phyloP scores from a whole-genome alignment of 1,140 invertebrate species.

The Neotoxoptera formosana region DNA sequence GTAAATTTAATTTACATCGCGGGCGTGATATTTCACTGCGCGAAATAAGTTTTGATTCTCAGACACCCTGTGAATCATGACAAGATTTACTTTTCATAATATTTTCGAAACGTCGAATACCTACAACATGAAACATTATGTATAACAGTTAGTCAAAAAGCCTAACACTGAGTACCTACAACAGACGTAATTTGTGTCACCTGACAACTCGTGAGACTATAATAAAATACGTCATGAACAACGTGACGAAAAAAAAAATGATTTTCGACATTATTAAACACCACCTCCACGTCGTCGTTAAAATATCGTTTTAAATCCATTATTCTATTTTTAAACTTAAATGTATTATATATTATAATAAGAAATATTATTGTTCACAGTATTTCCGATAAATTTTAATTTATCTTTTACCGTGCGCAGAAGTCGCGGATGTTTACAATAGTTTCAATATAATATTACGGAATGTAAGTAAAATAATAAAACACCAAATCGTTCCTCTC shows the following conservation, averaged over 20 bases:
- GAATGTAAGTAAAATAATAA: not conserved
- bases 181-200: not conserved
- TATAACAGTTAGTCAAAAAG: too few species aligned
- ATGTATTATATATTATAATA: not conserved
- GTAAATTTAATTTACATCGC: not conserved
- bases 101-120: not conserved
- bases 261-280: not conserved
- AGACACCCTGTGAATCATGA: not conserved
- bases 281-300: not conserved
- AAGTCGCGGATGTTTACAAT: not conserved
- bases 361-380: not conserved
- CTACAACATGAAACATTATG: not conserved
- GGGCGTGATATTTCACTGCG: not conserved
- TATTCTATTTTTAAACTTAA: not conserved
- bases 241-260: not conserved
- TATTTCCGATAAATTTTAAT: not conserved
- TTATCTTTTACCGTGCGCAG: not conserved
- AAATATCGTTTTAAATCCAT: not conserved
- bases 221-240: not conserved
- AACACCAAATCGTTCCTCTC: not conserved
- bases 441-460: not conserved
- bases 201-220: not conserved
- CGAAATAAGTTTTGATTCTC: not conserved
- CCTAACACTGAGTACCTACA: not conserved
- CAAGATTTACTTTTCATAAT: not conserved